phyloP scores from a whole-genome alignment of 2,113 vertebrate species.

The Mesoclemmys tuberculata region DNA sequence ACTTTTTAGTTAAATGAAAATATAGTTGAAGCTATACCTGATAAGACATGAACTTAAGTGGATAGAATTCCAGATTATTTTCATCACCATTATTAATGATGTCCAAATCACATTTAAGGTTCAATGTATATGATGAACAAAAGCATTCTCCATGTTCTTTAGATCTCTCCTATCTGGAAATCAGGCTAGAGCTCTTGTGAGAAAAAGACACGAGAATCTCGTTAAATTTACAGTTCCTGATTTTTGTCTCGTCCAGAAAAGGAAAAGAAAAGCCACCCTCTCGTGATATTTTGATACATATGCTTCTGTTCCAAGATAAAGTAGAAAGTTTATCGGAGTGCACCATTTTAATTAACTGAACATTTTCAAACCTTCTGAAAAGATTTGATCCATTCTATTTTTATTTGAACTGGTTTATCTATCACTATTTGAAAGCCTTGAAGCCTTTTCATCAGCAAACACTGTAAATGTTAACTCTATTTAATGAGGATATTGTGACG shows the following conservation, averaged over 20 bases:
- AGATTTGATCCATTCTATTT: conserved; percentile 7
- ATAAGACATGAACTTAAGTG: background rate
- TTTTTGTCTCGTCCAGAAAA: background rate
- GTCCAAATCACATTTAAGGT: background rate
- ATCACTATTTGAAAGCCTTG: background rate
- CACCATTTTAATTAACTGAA: background rate
- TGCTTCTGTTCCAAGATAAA: background rate
- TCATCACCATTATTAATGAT: background rate
- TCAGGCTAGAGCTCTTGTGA: background rate
- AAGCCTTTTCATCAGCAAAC: background rate
- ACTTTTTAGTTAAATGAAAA: background rate
- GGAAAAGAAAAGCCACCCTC: background rate
- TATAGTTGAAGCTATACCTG: background rate
- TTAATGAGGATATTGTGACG: background rate
- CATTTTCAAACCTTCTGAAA: background rate
- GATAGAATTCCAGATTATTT: background rate
- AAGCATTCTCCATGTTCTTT: background rate
- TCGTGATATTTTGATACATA: background rate
- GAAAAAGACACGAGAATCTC: background rate
- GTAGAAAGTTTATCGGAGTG: background rate
- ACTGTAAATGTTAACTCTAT: background rate
- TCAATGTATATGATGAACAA: rapidly evolving
- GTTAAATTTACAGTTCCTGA: background rate
- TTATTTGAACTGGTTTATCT: background rate
- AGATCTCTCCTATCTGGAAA: background rate